phyloP scores from a whole-genome alignment of 1,140 invertebrate genomes.

The Papilio polytes region DNA sequence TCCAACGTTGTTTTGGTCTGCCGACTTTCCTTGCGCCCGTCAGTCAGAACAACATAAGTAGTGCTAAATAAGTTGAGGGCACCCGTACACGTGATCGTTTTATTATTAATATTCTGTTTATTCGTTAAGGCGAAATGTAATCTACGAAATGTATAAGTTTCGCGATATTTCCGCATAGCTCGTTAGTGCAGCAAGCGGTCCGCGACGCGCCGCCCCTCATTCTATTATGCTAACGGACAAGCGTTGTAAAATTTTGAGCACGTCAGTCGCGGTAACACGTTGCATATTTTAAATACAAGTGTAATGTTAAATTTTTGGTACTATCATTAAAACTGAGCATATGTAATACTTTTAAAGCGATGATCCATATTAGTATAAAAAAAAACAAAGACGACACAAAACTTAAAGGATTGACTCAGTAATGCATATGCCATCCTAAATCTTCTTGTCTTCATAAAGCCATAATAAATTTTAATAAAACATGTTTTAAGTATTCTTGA shows the following conservation, averaged over 20 bases:
- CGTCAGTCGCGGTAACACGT: conserved; percentile 58
- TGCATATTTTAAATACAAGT: conserved; percentile 60
- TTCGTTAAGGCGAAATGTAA: conserved; percentile 36
- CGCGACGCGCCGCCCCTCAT: conserved; percentile 53
- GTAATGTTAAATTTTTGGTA: conserved; percentile 4
- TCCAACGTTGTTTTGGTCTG: too few species aligned
- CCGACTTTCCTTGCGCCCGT: too few species aligned
- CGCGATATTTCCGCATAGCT: conserved; percentile 56
- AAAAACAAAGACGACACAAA: neutral
- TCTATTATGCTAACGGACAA: conserved; percentile 65
- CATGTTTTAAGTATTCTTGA: too few species aligned
- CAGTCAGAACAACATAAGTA: neutral
- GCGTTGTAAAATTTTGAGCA: conserved; percentile 67
- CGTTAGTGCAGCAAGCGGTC: conserved; percentile 64
- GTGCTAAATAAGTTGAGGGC: neutral
- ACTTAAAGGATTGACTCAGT: too few species aligned
- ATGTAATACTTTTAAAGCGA: neutral
- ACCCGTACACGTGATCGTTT: neutral
- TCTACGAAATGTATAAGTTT: conserved; percentile 33
- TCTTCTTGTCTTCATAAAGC: too few species aligned
- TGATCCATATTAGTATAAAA: neutral
- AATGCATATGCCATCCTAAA: too few species aligned
- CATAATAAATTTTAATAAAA: too few species aligned
- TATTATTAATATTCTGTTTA: neutral
- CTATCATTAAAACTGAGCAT: neutral